These are phyloP conservation scores for Drosophila tani DNA, from an alignment of 1,140 invertebrate species.

Conservation along the genomic window DNA sequence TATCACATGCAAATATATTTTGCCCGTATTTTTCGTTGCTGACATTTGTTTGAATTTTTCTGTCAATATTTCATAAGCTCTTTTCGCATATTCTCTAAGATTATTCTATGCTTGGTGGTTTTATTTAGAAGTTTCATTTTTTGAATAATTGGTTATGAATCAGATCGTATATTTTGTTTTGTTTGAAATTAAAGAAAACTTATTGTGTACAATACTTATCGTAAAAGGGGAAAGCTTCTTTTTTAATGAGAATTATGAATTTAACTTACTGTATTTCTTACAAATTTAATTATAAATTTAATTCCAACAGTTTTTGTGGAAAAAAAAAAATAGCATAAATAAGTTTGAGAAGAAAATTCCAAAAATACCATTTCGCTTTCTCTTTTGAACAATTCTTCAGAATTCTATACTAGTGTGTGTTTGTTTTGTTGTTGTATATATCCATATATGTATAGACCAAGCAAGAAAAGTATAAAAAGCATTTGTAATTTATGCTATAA, in stretches of 20 bases:
- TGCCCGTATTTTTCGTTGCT: conserved; percentile 14
- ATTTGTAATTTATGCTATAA: neutral
- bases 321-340: neutral
- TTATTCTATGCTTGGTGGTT: neutral
- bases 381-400: neutral
- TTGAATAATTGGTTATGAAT: neutral
- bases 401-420: too few relatives aligned
- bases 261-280: neutral
- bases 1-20: conserved; percentile 35
- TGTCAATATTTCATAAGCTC: conserved; percentile 20
- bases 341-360: neutral
- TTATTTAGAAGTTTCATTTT: neutral
- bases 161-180: too few relatives aligned
- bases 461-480: neutral
- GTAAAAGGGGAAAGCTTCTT: neutral
- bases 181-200: too few relatives aligned
- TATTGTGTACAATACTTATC: neutral
- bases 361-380: conserved; percentile 2
- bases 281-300: neutral
- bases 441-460: neutral
- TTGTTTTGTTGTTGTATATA: neutral
- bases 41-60: conserved; percentile 46
- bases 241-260: neutral
- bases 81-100: conserved; percentile 4
- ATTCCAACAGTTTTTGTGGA: neutral